These are phyloP conservation scores for Dasypogon diadema DNA, from an alignment of 2,888 invertebrate species.

Conservation along the genomic window DNA sequence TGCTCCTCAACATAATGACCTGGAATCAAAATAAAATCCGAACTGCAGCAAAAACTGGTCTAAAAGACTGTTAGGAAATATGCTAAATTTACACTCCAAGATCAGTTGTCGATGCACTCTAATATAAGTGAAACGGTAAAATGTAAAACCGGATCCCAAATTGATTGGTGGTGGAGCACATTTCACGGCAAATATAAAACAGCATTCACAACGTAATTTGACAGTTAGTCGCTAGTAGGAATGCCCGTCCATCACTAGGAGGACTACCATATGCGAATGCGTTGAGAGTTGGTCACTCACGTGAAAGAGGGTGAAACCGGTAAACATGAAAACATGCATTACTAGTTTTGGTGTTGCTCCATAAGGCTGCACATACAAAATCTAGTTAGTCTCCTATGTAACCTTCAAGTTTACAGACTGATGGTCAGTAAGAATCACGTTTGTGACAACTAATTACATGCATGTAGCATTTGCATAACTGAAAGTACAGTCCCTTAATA, in stretches of 20 bases:
- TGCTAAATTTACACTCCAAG: neutral
- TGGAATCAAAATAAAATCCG: neutral
- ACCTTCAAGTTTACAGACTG: neutral
- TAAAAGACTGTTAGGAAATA: neutral
- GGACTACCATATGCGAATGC: too few relatives aligned
- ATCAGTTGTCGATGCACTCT: neutral
- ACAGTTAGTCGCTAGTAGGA: neutral
- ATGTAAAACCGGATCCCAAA: constrained; percentile 22
- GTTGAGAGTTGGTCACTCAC: neutral
- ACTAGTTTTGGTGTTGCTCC: neutral
- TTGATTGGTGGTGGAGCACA: constrained; percentile 23
- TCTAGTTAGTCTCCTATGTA: neutral
- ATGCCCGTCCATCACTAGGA: neutral
- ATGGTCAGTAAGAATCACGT: neutral
- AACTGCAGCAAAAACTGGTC: neutral
- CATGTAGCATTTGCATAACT: neutral
- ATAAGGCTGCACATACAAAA: neutral
- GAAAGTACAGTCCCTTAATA: neutral
- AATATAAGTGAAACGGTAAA: constrained; percentile 21
- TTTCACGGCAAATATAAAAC: neutral
- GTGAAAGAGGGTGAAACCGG: neutral
- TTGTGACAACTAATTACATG: neutral
- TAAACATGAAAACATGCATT: neutral
- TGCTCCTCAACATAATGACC: neutral
- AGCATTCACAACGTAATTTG: neutral